phyloP scores from a whole-genome alignment of 1,140 invertebrate species.

The Pomacea maculata region DNA sequence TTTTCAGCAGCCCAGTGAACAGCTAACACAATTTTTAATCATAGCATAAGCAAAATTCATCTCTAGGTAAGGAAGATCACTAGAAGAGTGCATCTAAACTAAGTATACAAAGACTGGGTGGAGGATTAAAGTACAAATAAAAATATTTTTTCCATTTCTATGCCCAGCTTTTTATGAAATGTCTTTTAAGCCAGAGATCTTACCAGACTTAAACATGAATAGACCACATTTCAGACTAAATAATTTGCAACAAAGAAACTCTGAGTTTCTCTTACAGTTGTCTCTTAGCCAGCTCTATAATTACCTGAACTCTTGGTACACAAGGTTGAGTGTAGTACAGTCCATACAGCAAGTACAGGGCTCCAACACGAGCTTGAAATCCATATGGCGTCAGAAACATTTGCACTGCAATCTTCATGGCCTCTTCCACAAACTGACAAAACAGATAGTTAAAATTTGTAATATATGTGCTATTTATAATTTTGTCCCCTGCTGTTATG shows the following conservation, averaged over 20 bases:
- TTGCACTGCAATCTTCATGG: slow-evolving; percentile 28
- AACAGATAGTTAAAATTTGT: not conserved
- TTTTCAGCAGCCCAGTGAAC: no score
- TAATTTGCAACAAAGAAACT: not conserved
- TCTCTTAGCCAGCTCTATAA: not conserved
- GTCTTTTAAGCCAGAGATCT: not conserved
- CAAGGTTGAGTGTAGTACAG: slow-evolving; percentile 40
- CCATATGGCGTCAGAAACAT: slow-evolving; percentile 36
- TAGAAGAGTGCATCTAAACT: no score
- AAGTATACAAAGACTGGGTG: no score
- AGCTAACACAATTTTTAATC: no score
- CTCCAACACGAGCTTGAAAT: slow-evolving; percentile 38
- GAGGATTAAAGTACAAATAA: no score
- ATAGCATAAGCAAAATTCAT: no score
- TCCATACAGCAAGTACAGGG: slow-evolving; percentile 42
- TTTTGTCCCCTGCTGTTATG: no score
- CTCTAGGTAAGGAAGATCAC: no score
- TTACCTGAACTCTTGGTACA: slow-evolving; percentile 40
- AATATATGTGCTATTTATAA: no score
- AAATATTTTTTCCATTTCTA: not conserved
- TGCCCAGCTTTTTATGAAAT: not conserved
- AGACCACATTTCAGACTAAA: not conserved
- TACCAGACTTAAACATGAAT: not conserved
- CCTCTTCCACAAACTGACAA: slow-evolving; percentile 43
- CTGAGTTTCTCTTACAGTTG: not conserved